Percentiles rank a stretch among this genome's conserved stretches.
Conservation (phyloP, 2,113 vertebrate species). For the Xerus inauris region DNA sequence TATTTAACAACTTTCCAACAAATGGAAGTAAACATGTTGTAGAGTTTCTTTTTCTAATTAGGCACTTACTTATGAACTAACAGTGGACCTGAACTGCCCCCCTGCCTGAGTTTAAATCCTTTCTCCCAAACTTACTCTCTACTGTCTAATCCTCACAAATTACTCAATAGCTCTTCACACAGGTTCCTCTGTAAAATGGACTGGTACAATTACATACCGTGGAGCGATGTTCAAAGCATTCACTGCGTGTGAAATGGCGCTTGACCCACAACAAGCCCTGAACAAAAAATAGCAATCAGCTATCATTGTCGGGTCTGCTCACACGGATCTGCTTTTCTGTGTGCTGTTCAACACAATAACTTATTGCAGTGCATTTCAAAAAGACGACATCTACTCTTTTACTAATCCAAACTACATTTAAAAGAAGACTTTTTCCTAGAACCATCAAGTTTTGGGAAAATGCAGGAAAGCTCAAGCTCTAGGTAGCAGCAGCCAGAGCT, state of each 20-base stretch:
- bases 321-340: not conserved
- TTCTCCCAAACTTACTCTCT: not conserved
- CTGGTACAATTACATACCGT: not conserved
- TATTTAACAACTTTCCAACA: not conserved
- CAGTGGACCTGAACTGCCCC: not conserved
- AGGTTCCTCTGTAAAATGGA: slow-evolving; percentile 7
- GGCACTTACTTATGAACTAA: not conserved
- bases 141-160: not conserved
- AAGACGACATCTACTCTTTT: not conserved
- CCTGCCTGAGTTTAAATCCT: not conserved
- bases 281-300: not conserved
- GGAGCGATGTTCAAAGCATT: not conserved
- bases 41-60: not conserved
- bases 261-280: not conserved
- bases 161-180: not conserved
- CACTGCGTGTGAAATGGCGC: not conserved
- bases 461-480: slow-evolving; percentile 17
- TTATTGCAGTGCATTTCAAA: not conserved
- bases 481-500: slow-evolving; percentile 35
- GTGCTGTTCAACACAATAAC: not conserved
- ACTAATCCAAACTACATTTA: not conserved
- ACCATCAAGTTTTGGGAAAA: slow-evolving; percentile 63
- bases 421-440: slow-evolving; percentile 34
- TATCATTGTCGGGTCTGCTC: not conserved
- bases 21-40: not conserved